These are phyloP conservation scores for Eupithecia centaureata DNA, from an alignment of 2,888 invertebrate genomes.

Conservation along the genomic window DNA sequence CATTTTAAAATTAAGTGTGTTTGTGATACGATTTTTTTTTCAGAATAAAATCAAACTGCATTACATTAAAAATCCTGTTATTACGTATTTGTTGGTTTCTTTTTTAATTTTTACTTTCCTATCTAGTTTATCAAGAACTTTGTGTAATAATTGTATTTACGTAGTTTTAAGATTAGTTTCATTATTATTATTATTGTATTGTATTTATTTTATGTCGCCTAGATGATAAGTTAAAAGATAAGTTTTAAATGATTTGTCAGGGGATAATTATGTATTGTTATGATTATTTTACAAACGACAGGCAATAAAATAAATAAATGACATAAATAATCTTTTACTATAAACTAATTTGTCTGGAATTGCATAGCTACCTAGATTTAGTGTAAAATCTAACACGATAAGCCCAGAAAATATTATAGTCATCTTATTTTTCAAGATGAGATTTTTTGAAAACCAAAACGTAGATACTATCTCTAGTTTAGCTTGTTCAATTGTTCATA, in stretches of 20 bases:
- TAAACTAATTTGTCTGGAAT: too few species aligned
- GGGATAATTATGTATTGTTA: constrained; percentile 66
- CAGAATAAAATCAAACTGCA: constrained; percentile 54
- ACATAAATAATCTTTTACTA: constrained; percentile 7
- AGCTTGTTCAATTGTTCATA: too few species aligned
- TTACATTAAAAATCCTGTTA: constrained; percentile 29
- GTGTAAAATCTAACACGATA: too few species aligned
- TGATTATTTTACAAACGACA: constrained; percentile 61
- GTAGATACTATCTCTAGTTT: too few species aligned
- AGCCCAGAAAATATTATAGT: too few species aligned
- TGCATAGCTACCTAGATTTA: too few species aligned
- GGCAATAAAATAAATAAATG: constrained; percentile 64
- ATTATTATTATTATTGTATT: constrained; percentile 57
- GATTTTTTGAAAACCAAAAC: too few species aligned
- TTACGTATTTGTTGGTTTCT: constrained; percentile 1
- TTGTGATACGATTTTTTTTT: constrained; percentile 77
- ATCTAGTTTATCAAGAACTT: constrained; percentile 75
- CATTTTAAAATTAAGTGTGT: constrained; percentile 67
- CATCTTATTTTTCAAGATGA: too few species aligned
- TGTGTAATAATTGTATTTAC: constrained; percentile 57
- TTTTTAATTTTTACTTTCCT: constrained; percentile 57
- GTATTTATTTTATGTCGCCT: constrained; percentile 66
- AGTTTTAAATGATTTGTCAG: constrained; percentile 65
- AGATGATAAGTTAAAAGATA: constrained; percentile 54
- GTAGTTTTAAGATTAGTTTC: constrained; percentile 54